Evolutionary conservation across 2,888 invertebrate species (phyloP).

Genomic region (Parnassius apollo): DNA sequence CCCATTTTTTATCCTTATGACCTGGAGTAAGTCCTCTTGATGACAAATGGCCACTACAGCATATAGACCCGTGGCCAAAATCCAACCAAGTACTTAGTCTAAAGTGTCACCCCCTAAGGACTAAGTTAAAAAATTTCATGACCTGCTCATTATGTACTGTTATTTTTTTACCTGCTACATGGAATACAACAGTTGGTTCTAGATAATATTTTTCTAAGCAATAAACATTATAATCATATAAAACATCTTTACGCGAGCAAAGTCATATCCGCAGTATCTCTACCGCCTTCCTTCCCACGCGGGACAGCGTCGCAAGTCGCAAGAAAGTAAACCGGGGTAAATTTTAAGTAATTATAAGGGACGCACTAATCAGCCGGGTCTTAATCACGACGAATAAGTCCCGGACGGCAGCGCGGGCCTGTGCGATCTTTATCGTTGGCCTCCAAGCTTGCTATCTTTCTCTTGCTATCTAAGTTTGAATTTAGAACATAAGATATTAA

Average conservation of each 20-base stretch:
- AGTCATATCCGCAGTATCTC: slow-evolving; percentile 40
- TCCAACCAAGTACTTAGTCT: too few species aligned
- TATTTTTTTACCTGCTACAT: too few species aligned
- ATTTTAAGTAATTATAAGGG: slow-evolving; percentile 71
- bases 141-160: too few species aligned
- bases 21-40: too few species aligned
- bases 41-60: too few species aligned
- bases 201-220: too few species aligned
- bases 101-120: too few species aligned
- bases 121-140: too few species aligned
- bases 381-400: slow-evolving; percentile 65
- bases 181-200: too few species aligned
- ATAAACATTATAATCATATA: too few species aligned
- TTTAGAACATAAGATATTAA: slow-evolving; percentile 7
- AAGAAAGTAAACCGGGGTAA: slow-evolving; percentile 66
- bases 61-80: too few species aligned
- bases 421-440: slow-evolving; percentile 30
- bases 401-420: slow-evolving; percentile 31
- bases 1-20: too few species aligned
- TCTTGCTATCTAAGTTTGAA: slow-evolving; percentile 25
- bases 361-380: slow-evolving; percentile 57
- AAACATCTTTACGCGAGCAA: background rate
- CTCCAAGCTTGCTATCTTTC: slow-evolving; percentile 6
- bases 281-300: slow-evolving; percentile 17
- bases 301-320: slow-evolving; percentile 29